phyloP scores from a whole-genome alignment of 2,888 invertebrate genomes.

The Sphaerophoria rueppellii region DNA sequence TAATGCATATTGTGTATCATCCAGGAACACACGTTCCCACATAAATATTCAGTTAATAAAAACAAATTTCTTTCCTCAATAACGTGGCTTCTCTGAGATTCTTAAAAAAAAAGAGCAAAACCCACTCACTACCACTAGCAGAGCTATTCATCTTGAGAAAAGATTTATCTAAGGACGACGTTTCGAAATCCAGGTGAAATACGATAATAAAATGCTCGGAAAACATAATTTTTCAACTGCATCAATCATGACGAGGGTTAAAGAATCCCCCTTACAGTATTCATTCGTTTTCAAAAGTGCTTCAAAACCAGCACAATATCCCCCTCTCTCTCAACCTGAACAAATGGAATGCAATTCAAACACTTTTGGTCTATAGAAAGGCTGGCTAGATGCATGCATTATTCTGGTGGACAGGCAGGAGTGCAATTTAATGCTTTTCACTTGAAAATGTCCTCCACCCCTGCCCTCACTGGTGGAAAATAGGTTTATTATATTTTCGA shows the following conservation, averaged over 20 bases:
- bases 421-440: conserved; percentile 30
- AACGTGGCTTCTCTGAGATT: neutral
- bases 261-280: neutral
- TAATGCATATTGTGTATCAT: too few relatives aligned
- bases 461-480: conserved; percentile 31
- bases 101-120: neutral
- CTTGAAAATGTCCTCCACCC: conserved; percentile 26
- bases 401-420: conserved; percentile 1
- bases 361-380: conserved; percentile 27
- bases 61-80: too few relatives aligned
- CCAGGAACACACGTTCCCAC: too few relatives aligned
- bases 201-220: conserved; percentile 17
- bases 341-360: conserved; percentile 9
- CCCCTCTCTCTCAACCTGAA: neutral
- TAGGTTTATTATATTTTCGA: conserved; percentile 18
- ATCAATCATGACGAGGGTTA: neutral
- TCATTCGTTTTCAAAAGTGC: conserved; percentile 11
- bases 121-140: neutral
- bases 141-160: neutral
- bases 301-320: neutral
- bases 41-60: too few relatives aligned
- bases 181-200: neutral
- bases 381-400: conserved; percentile 23
- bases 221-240: conserved; percentile 25
- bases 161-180: neutral